Evolutionary conservation across 2,888 invertebrate genomes (phyloP).

Genomic region (Lottia scabra): DNA sequence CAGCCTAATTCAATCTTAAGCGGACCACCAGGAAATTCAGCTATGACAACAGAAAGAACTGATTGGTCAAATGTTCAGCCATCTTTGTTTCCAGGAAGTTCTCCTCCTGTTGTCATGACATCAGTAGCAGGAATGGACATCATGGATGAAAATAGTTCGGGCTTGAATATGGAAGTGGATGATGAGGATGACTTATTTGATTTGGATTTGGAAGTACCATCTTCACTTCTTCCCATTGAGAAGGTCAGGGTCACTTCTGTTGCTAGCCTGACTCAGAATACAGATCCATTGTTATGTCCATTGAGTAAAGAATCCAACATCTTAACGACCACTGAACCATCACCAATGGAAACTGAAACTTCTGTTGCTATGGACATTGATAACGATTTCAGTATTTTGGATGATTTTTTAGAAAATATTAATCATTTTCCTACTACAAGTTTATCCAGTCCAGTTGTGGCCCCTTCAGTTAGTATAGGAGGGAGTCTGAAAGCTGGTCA

Average conservation of each 20-base stretch:
- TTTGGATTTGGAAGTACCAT: background rate
- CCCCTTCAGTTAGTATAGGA: background rate
- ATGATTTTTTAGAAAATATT: constrained; percentile 24
- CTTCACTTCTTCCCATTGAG: background rate
- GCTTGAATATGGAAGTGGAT: background rate
- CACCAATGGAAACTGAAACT: background rate
- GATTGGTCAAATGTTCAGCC: too few species aligned
- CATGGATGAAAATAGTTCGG: background rate
- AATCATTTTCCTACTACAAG: constrained; percentile 6
- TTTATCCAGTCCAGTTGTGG: background rate
- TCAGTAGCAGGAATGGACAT: background rate
- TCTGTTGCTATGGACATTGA: background rate
- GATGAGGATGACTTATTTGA: background rate
- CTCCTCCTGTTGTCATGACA: background rate
- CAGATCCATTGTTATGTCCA: constrained; percentile 7
- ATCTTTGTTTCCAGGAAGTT: background rate
- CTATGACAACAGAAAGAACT: too few species aligned
- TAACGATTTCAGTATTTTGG: constrained; percentile 25
- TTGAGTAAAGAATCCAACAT: constrained; percentile 18
- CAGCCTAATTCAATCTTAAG: too few species aligned
- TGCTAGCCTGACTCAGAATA: background rate
- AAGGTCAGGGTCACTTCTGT: background rate
- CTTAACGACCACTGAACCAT: constrained; percentile 5
- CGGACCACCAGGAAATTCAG: too few species aligned
- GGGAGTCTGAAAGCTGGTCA: too few species aligned